Conservation (phyloP, 1,140 invertebrate genomes). For the Megalonaias nervosa region DNA sequence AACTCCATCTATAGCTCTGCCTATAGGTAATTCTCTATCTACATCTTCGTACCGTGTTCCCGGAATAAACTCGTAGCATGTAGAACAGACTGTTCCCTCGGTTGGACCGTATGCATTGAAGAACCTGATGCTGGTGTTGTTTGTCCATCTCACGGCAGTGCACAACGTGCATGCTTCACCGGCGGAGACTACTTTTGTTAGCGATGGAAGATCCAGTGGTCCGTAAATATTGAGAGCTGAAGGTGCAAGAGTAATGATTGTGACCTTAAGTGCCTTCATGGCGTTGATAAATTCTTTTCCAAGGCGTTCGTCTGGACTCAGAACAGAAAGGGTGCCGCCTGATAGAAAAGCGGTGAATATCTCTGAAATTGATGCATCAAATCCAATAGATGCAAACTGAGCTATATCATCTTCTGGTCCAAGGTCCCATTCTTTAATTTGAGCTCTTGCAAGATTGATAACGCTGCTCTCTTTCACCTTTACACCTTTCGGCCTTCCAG, state of each 20-base stretch:
- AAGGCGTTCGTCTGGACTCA: conserved; percentile 39
- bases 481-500: conserved; percentile 53
- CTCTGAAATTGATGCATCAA: conserved; percentile 52
- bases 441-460: conserved; percentile 44
- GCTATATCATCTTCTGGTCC: conserved; percentile 37
- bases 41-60: conserved; percentile 32
- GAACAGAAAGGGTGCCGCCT: conserved; percentile 43
- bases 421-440: conserved; percentile 45
- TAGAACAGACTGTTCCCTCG: conserved; percentile 53
- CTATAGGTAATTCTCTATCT: conserved; percentile 48
- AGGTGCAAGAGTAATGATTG: conserved; percentile 47
- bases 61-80: conserved; percentile 41
- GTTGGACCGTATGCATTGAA: conserved; percentile 56
- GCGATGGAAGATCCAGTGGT: conserved; percentile 39
- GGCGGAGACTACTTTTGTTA: conserved; percentile 46
- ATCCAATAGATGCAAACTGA: conserved; percentile 56
- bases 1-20: conserved; percentile 41
- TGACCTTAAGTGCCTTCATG: conserved; percentile 42
- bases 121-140: conserved; percentile 28
- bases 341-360: conserved; percentile 49
- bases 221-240: conserved; percentile 51
- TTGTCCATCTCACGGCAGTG: conserved; percentile 48
- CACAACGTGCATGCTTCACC: conserved; percentile 50
- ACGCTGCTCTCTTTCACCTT: conserved; percentile 39
- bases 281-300: conserved; percentile 46